A percentile compares a stretch with the other conserved stretches of the same genome.
phyloP scores from a whole-genome alignment of 1,140 invertebrate genomes.

The Saccostrea glomerata region DNA sequence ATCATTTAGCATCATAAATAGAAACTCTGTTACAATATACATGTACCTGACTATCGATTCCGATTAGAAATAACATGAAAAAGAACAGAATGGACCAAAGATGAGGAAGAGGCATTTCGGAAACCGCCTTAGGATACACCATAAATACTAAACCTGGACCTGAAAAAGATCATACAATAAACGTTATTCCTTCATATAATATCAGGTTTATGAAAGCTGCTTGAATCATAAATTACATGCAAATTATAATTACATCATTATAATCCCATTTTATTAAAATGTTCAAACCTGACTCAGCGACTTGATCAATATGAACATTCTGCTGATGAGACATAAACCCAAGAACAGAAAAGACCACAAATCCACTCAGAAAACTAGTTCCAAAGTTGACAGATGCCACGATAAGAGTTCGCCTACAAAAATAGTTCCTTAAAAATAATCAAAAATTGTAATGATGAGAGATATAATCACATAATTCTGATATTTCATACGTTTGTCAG shows the following conservation, averaged over 20 bases:
- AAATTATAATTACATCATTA: too few relatives aligned
- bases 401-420: constrained; percentile 86
- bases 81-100: constrained; percentile 93
- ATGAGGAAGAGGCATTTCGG: constrained; percentile 92
- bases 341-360: constrained; percentile 72
- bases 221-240: too few relatives aligned
- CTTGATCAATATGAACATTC: constrained; percentile 46
- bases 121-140: constrained; percentile 82
- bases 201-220: too few relatives aligned
- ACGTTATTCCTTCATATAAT: background rate
- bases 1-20: too few relatives aligned
- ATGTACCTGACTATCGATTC: constrained; percentile 56
- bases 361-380: constrained; percentile 83
- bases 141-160: constrained; percentile 37
- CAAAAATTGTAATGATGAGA: too few relatives aligned
- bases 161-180: background rate
- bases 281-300: constrained; percentile 47
- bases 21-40: background rate
- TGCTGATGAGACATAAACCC: constrained; percentile 70
- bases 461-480: too few relatives aligned
- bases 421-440: background rate
- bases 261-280: too few relatives aligned
- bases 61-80: constrained; percentile 90
- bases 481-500: too few relatives aligned
- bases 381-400: constrained; percentile 90